Evolutionary conservation across 2,888 invertebrate species (phyloP), one percentile per base, ranked within the genome.

Genomic region (Euzophera pinguis): DNA sequence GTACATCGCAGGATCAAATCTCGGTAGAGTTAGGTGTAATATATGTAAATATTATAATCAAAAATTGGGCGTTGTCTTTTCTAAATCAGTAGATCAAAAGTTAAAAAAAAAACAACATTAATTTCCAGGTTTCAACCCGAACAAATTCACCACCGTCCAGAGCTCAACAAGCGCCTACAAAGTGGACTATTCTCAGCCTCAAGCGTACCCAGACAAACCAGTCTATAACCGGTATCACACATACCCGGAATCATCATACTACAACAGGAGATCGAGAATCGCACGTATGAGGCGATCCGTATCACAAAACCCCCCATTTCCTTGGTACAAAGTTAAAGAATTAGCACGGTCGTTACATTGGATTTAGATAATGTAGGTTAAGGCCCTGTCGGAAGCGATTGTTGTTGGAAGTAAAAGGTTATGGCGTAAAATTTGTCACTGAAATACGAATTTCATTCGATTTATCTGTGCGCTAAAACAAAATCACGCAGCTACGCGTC

Each of bases 311-410:
- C 94, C 94, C 13, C 92, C 93, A 13, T 95, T 96, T 75, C 96
- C 96, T 52, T 96, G 95, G 95, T 91, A 94, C 78, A 94, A 94
- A 85, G 94, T 94, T 55, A 91, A 92, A 69, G 93, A 95, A 77
- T 87, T 96, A 69, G 92, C 94, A 64, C 87, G 92, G 75, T 91
- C 92, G 59, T 91, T 93, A 74, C 84, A 92, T 72, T 95, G 95
- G 95, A 94, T 94, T 9, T 51, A 50, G 42, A 35, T 42, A 38
- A 45, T 35, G 12, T 47, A 48, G 29, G 8, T 10, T 51, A 43
- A 43, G 43, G 8, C 55, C 64, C 73, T 8, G 10, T 16, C 10
- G 45, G 32, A 45, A 45, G 45, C 45, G 45, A 32, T 32, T 14
- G 10, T 14, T 12, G n/a, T 32, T 14, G 1, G 16, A 7, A 39